phyloP scores from a whole-genome alignment of 2,797 vertebrate species.

The Hirundo rustica region DNA sequence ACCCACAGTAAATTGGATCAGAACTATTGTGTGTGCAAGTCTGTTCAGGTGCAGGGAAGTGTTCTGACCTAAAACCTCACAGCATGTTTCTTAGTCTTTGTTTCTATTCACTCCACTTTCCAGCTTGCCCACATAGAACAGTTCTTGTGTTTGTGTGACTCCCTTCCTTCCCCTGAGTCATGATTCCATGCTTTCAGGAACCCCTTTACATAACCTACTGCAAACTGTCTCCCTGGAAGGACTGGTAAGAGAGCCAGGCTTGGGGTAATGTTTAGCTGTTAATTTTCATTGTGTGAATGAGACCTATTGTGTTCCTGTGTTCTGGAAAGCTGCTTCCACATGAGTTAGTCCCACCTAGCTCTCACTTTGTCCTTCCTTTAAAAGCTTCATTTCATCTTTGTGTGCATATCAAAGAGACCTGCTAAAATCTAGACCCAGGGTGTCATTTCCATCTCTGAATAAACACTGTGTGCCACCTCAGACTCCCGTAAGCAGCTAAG shows the following conservation, averaged over 20 bases:
- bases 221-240: neutral
- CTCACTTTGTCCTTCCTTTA: neutral
- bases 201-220: neutral
- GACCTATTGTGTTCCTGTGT: neutral
- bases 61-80: neutral
- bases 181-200: neutral
- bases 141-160: neutral
- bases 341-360: neutral
- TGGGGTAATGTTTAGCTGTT: neutral
- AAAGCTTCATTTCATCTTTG: neutral
- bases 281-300: neutral
- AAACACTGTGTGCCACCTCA: neutral
- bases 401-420: neutral
- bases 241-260: neutral
- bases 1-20: neutral
- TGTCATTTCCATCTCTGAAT: neutral
- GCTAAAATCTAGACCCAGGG: neutral
- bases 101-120: neutral
- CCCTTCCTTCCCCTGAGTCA: neutral
- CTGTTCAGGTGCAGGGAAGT: neutral
- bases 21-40: neutral
- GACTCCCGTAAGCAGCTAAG: neutral
- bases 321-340: neutral
- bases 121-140: rapidly evolving
- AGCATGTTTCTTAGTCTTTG: neutral